These are phyloP conservation scores for Drosophila lutescens DNA, from an alignment of 2,888 invertebrate genomes.

Conservation along the genomic window DNA sequence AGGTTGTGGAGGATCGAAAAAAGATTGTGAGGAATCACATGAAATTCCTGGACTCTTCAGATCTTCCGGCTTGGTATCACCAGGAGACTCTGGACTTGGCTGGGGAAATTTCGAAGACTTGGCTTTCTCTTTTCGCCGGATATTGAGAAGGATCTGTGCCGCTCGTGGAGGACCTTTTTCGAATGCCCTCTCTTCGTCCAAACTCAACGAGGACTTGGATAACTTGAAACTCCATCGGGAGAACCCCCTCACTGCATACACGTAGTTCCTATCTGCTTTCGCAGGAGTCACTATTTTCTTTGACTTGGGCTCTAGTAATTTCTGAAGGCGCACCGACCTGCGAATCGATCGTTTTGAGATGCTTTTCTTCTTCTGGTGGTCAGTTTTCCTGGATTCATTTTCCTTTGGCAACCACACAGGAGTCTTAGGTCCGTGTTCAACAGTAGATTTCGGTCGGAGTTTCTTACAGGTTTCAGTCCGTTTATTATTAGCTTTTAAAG, in stretches of 20 bases:
- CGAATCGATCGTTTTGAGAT: not conserved
- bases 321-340: not conserved
- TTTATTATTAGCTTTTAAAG: not conserved
- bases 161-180: not conserved
- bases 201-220: not conserved
- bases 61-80: not conserved
- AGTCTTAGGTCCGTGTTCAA: not conserved
- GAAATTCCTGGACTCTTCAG: no score
- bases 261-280: not conserved
- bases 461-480: not conserved
- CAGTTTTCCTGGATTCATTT: not conserved
- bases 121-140: not conserved
- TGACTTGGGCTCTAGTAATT: not conserved
- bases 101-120: not conserved
- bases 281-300: not conserved
- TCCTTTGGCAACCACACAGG: not conserved
- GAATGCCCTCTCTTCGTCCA: not conserved
- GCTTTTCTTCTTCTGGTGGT: no score
- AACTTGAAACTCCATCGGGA: slow-evolving; percentile 11
- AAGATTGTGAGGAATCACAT: not conserved
- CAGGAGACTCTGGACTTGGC: no score
- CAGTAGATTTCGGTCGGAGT: not conserved
- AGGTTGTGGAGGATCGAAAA: no score
- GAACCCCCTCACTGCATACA: not conserved
- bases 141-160: not conserved